phyloP scores from a whole-genome alignment of 2,113 vertebrate genomes.

The Cebidichthys violaceus region DNA sequence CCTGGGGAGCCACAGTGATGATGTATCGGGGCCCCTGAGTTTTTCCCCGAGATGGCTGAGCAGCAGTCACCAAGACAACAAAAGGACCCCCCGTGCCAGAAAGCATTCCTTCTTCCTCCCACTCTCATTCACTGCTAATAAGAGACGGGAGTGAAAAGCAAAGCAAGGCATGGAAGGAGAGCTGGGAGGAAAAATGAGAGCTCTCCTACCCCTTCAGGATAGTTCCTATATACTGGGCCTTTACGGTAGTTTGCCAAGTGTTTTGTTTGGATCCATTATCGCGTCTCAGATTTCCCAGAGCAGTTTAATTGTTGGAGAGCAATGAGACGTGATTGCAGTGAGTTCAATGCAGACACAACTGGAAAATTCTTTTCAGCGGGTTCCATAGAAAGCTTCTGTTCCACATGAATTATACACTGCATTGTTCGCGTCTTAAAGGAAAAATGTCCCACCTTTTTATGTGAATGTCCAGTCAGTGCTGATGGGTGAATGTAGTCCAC shows the following conservation, averaged over 20 bases:
- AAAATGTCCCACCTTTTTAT: not conserved
- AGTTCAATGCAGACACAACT: conserved; percentile 34
- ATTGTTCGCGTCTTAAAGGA: conserved; percentile 18
- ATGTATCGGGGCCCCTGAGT: conserved; percentile 52
- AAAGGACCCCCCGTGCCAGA: conserved; percentile 55
- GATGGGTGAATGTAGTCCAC: not conserved
- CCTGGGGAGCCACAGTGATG: conserved; percentile 52
- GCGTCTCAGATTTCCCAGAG: conserved; percentile 51
- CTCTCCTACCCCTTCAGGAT: conserved; percentile 45
- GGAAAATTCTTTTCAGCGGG: conserved; percentile 37
- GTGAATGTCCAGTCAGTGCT: not conserved
- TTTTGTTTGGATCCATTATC: conserved; percentile 70
- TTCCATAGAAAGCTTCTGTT: conserved; percentile 31
- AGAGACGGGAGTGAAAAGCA: conserved; percentile 41
- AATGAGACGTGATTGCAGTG: conserved; percentile 25
- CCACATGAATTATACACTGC: conserved; percentile 25
- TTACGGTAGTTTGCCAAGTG: conserved; percentile 55
- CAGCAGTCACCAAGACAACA: conserved; percentile 68
- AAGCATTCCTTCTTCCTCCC: conserved; percentile 61
- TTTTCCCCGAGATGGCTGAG: conserved; percentile 49
- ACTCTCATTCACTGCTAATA: conserved; percentile 58
- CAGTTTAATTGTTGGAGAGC: conserved; percentile 46
- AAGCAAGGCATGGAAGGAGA: conserved; percentile 20
- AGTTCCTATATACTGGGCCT: conserved; percentile 54
- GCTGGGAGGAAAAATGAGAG: conserved; percentile 57